phyloP scores from a whole-genome alignment of 2,797 vertebrate species.

The Liasis olivaceus region DNA sequence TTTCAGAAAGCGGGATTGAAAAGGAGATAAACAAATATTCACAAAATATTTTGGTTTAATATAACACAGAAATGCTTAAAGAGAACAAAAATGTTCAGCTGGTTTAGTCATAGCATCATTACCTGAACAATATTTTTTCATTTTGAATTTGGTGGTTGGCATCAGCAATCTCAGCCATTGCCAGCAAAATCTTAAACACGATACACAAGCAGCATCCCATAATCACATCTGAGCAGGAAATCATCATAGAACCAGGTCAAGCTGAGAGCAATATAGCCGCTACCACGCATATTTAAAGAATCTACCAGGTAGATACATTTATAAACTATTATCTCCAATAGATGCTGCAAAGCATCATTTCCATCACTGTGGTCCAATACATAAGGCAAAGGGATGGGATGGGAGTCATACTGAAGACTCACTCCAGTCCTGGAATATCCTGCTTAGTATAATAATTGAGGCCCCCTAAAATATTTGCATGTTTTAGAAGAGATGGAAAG shows the following conservation, averaged over 20 bases:
- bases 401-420: not conserved
- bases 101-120: not conserved
- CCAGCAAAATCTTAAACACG: not conserved
- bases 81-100: not conserved
- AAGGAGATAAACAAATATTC: not conserved
- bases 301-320: not conserved
- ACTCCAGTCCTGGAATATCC: not conserved
- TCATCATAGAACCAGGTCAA: not conserved
- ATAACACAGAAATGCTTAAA: not conserved
- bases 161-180: not conserved
- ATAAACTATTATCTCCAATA: not conserved
- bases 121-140: not conserved
- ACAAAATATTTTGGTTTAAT: not conserved
- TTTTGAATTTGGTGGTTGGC: not conserved
- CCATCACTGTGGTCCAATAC: not conserved
- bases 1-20: not conserved
- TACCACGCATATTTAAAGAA: not conserved
- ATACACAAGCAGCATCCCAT: too few relatives aligned
- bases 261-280: not conserved
- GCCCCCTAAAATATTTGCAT: not conserved
- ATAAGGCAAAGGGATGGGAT: not conserved
- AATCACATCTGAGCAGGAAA: not conserved
- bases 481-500: not conserved
- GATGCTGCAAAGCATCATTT: not conserved
- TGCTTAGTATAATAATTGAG: not conserved